phyloP scores from a whole-genome alignment of 1,140 invertebrate genomes.

The Drosophila virilis region DNA sequence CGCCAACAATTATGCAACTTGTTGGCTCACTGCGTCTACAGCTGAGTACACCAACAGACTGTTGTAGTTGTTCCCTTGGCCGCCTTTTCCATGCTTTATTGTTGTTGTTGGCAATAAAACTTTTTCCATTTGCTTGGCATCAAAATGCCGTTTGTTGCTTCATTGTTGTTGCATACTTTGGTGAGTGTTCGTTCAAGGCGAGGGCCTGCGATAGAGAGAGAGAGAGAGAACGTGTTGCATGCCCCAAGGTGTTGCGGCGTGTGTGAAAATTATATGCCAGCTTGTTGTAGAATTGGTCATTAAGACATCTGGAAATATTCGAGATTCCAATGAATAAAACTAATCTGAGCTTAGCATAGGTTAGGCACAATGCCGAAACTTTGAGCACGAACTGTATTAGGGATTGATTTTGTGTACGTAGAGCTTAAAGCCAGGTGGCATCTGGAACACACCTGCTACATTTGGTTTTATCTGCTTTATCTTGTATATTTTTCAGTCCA shows the following conservation, averaged over 20 bases:
- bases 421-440: too few relatives aligned
- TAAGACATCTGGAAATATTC: not conserved
- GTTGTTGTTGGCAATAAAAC: constrained; percentile 61
- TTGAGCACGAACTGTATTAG: not conserved
- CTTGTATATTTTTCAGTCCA: constrained; percentile 8
- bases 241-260: not conserved
- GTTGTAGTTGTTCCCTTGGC: constrained; percentile 1
- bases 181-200: not conserved
- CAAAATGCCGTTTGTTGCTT: constrained; percentile 30
- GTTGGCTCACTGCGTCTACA: constrained; percentile 59
- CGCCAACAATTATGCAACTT: constrained; percentile 83
- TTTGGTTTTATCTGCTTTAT: not conserved
- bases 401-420: not conserved
- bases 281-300: not conserved
- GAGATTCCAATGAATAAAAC: not conserved
- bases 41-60: constrained; percentile 9
- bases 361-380: not conserved
- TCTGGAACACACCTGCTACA: too few relatives aligned
- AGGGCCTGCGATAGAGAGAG: not conserved
- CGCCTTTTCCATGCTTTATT: constrained; percentile 69
- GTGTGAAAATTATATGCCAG: not conserved
- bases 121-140: constrained; percentile 70
- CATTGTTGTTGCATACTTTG: constrained; percentile 25
- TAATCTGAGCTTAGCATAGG: too few relatives aligned
- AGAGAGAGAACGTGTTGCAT: not conserved